Evolutionary conservation across 2,888 invertebrate genomes (phyloP), one percentile per base, ranked within the genome.

Genomic region (Rhagonycha lutea): DNA sequence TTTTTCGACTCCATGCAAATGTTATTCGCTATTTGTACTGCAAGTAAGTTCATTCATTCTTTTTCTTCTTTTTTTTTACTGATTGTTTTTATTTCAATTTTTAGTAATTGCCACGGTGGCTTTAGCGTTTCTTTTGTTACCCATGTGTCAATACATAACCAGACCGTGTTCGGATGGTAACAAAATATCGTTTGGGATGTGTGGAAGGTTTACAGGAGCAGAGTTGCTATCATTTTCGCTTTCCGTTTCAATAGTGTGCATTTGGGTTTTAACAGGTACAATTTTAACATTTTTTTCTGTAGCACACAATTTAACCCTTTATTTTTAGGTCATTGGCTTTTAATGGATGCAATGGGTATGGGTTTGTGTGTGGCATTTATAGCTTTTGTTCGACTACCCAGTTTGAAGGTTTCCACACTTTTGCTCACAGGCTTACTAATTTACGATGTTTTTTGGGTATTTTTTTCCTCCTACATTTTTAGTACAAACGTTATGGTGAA

Each of bases 301-400:
- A 23, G 4, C 11, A 11, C 0, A n/a, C 4, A 18, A 47, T 26
- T 28, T 67, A 28, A 62, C 68, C 61, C 65, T 14, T 70, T 8
- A 32, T 62, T 82, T 82, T 68, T 73, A 87, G 87, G 98, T 0
- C 98, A 98, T 89, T 98, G 98, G 98, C 91, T 98, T 82, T 92
- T 98, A 72, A 98, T 98, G 98, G 98, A 98, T 89, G 98, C 98
- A 26, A 96, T 98, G 94, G 98, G 98, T 78, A 98, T 98, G 98
- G 98, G 98, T 3, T 90, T 98, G 67, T 98, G 98, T 89, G 98
- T 98, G 82, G 98, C 98, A 75, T 98, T 98, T 89, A 98, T 98
- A 86, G 98, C 98, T 24, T 95, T 98, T 87, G 97, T 98, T 82
- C 93, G 98, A 69, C 91, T 98, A 86, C 98, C 98, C 72, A 98